Base-by-base conservation (phyloP, 2,797 vertebrate genomes). In the Brachyrhaphis roseni region DNA sequence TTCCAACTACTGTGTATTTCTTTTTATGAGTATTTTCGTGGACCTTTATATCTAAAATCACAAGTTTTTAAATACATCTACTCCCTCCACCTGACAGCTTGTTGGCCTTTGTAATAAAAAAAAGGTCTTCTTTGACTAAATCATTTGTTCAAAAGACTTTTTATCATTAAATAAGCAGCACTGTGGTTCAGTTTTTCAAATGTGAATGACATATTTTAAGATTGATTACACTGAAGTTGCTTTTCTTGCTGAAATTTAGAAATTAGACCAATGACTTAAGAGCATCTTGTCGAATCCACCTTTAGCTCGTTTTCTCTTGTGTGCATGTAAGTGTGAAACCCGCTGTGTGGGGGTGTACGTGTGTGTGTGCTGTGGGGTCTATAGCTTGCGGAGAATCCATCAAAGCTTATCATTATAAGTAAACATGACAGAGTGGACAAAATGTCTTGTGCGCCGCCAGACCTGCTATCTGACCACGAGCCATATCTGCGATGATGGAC, bases 371-470 rank as follows among this genome's bases (percentile, higher is more conserved):
- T 2, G 16, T 83, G 87, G 87, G 75, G 87, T 94, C 94, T 93
- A 87, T 91, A 90, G 90, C 87, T 92, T 71, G 81, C 68, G 84
- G 85, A 86, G 91, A 90, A 95, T 95, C 94, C 94, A 95, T 94
- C 94, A 95, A 91, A 87, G 88, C 94, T 96, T 95, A 95, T 95
- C 95, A 92, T 94, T 95, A 88, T 94, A 94, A 94, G 94, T 95
- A 96, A 96, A 96, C 95, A 96, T 92, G 93, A 94, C 94, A 93
- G 90, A 93, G 91, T 94, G 93, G 94, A 94, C 94, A 94, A 94
- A 95, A 95, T 91, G 94, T 95, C 93, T 95, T 94, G 90, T 94
- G 94, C 86, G 76, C 90, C 91, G 90, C 91, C 92, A 92, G 93
- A 83, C 90, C 86, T 90, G 87, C 92, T 95, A 94, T 95, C 94